Evolutionary conservation across 2,888 invertebrate species (phyloP), one percentile per base, ranked within the genome.

Genomic region (Gastracanthus pulcherrimus): DNA sequence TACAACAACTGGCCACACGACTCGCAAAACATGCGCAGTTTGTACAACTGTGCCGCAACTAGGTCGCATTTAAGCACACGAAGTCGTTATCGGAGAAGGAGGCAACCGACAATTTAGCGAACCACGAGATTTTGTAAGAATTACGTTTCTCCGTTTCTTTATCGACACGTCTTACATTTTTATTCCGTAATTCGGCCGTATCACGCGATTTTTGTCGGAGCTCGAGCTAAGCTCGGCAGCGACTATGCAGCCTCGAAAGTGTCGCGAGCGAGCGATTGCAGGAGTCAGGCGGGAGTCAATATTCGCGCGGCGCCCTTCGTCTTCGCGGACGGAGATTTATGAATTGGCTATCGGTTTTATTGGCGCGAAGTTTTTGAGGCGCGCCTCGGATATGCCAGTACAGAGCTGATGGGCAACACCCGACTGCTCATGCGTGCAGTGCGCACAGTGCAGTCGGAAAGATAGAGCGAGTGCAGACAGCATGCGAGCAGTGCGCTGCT

Each of bases 321-420:
- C n/a, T n/a, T n/a, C 26, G 3, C 26, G 75, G 74, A 83, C 64
- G 60, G 64, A 83, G 84, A 84, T 84, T 85, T 85, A 86, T 85
- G 85, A 84, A 83, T 85, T 85, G 82, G 58, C 80, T 81, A 81
- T 82, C 84, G 76, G 62, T 69, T 64, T 77, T 58, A 83, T 83
- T 67, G 70, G 80, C 75, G 82, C 41, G 66, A 60, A 64, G 31
- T 48, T 51, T 69, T 48, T 69, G 34, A 19, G 7, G 31, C 34
- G n/a, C 29, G 34, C n/a, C 55, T 55, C 62, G 60, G 16, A 9
- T 41, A 41, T 41, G 16, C 9, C 41, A 6, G 4, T 7, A n/a
- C n/a, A n/a, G n/a, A n/a, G n/a, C n/a, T n/a, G n/a, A n/a, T n/a
- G n/a, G 31, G 29, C 13, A 13, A 5, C 13, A 16, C 31, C 13